Percentiles rank a stretch among this genome's conserved stretches.
phyloP scores from a whole-genome alignment of 2,888 invertebrate species.

The Ommatoiulus sabulosus region DNA sequence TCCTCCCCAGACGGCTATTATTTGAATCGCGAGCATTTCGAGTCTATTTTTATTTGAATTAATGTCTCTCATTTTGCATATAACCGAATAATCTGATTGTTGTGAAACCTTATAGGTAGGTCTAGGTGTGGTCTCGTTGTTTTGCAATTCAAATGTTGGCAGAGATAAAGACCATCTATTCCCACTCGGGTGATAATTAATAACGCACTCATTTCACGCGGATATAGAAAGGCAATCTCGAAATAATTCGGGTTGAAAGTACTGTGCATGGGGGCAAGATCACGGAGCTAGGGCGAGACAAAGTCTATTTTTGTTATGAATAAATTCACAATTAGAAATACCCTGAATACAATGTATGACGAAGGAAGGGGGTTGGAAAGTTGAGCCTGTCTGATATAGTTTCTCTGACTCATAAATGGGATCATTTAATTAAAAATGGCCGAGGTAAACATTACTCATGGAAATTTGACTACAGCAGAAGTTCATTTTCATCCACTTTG shows the following conservation, averaged over 20 bases:
- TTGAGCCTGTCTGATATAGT: no score
- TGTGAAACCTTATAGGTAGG: not conserved
- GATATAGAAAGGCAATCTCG: no score
- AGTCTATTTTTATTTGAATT: conserved; percentile 30
- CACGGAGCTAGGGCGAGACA: not conserved
- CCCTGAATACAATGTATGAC: not conserved
- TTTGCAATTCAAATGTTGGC: conserved; percentile 19
- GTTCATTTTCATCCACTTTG: no score
- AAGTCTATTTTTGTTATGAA: not conserved
- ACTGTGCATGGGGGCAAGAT: not conserved
- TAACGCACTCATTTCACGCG: not conserved
- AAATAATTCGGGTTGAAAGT: not conserved
- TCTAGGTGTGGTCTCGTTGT: conserved; percentile 11
- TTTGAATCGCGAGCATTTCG: not conserved
- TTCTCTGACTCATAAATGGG: no score
- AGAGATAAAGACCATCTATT: conserved; percentile 25
- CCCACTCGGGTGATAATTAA: conserved; percentile 6
- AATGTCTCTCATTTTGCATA: not conserved
- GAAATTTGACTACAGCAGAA: no score
- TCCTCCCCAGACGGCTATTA: not conserved
- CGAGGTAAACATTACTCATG: no score
- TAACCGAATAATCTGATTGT: conserved; percentile 1
- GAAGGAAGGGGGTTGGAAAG: no score
- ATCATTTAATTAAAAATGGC: no score
- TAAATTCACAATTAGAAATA: not conserved